Percentiles rank a stretch among this genome's conserved stretches.
Evolutionary conservation across 2,797 vertebrate species (phyloP).

Genomic region (Botia kubotai): DNA sequence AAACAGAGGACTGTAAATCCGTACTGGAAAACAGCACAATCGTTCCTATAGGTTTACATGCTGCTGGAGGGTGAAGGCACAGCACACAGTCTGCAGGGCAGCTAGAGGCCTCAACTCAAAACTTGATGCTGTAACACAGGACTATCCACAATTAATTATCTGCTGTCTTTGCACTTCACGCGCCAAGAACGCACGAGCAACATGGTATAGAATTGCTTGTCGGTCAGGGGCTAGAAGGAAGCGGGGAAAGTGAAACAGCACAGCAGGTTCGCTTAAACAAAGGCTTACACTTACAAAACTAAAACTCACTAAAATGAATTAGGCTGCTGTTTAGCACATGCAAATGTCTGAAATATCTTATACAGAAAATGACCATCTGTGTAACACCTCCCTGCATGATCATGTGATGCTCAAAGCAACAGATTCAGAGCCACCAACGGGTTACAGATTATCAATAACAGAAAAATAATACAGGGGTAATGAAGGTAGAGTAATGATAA

Average conservation of each 20-base stretch:
- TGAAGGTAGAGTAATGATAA: conserved; percentile 56
- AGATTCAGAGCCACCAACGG: conserved; percentile 67
- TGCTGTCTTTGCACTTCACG: conserved; percentile 82
- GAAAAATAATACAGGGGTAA: conserved; percentile 73
- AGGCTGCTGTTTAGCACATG: conserved; percentile 95
- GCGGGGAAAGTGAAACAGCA: conserved; percentile 81
- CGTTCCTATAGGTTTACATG: conserved; percentile 62
- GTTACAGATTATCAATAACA: conserved; percentile 87
- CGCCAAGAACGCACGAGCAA: conserved; percentile 82
- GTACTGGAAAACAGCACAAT: conserved; percentile 88
- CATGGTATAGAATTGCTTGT: conserved; percentile 84
- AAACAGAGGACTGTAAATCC: conserved; percentile 80
- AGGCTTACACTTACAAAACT: conserved; percentile 93
- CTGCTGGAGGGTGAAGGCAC: conserved; percentile 82
- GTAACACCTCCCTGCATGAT: conserved; percentile 70
- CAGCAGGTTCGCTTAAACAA: conserved; percentile 87
- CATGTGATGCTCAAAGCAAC: conserved; percentile 72
- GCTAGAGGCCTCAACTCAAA: conserved; percentile 72
- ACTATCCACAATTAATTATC: conserved; percentile 78
- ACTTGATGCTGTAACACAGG: conserved; percentile 86
- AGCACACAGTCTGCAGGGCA: conserved; percentile 81
- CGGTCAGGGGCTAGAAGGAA: background rate
- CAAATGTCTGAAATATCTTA: conserved; percentile 85
- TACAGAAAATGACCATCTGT: conserved; percentile 85
- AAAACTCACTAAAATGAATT: conserved; percentile 92